Percentiles rank a stretch among this genome's conserved stretches.
These are phyloP conservation scores for Mastomys coucha DNA, from an alignment of 2,113 vertebrate genomes.

Conservation along the genomic window DNA sequence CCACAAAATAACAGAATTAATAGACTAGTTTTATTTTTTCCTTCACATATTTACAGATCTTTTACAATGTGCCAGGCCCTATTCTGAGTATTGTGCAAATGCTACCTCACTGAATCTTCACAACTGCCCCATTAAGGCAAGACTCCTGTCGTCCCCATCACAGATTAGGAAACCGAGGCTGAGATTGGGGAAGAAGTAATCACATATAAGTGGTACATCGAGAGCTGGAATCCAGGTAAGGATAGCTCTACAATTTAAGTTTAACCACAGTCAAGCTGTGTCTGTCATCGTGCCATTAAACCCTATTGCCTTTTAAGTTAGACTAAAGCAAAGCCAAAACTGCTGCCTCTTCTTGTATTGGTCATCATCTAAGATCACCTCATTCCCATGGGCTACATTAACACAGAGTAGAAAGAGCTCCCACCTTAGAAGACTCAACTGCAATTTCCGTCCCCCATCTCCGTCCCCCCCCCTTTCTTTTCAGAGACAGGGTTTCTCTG, in stretches of 20 bases:
- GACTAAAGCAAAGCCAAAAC: slow-evolving; percentile 11
- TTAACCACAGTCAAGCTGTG: background rate
- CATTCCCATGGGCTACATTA: too few species aligned
- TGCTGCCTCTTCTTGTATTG: background rate
- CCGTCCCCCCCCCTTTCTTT: too few species aligned
- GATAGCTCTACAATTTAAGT: background rate
- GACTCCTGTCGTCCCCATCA: background rate
- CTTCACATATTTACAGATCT: slow-evolving; percentile 14
- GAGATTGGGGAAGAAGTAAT: background rate
- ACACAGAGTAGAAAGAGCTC: background rate
- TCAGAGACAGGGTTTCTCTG: too few species aligned
- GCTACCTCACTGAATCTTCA: background rate
- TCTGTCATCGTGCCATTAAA: background rate
- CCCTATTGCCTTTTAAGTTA: background rate
- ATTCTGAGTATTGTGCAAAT: background rate
- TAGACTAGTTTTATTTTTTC: background rate
- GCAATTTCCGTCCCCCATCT: background rate
- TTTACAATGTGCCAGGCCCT: background rate
- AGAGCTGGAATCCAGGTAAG: background rate
- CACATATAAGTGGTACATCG: background rate
- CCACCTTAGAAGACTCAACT: background rate
- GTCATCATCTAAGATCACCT: background rate
- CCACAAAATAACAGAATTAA: background rate
- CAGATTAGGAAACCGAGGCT: background rate
- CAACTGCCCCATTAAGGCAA: background rate